These are phyloP conservation scores for Sphyrna mokarran DNA, from an alignment of 2,113 vertebrate genomes.

Conservation along the genomic window DNA sequence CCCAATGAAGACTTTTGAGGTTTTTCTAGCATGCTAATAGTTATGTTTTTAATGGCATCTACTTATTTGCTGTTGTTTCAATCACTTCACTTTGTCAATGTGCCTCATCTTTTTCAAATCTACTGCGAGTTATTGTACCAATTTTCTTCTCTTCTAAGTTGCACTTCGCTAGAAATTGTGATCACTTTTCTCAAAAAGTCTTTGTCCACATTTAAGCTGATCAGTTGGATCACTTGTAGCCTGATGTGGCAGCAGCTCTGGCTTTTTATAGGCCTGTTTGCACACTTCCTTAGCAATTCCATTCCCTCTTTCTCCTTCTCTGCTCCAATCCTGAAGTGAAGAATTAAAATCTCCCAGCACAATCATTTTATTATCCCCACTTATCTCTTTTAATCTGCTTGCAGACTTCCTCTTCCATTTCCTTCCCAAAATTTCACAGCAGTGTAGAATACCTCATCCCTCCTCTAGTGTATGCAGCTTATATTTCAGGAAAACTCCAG, in stretches of 20 bases:
- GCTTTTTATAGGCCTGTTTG: neutral
- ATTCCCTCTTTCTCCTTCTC: neutral
- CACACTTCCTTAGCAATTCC: neutral
- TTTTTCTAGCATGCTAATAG: neutral
- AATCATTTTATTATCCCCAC: neutral
- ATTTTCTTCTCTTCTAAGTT: neutral
- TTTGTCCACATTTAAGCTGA: neutral
- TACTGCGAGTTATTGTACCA: neutral
- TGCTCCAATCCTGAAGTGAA: neutral
- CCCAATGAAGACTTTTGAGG: neutral
- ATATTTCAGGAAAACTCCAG: neutral
- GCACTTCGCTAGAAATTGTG: neutral
- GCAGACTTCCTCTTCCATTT: neutral
- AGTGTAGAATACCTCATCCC: neutral
- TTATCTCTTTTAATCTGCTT: neutral
- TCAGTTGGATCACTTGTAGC: neutral
- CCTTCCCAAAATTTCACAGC: neutral
- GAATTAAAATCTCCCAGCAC: slow-evolving; percentile 7
- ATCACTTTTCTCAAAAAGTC: neutral
- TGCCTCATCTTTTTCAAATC: neutral
- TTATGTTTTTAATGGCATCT: neutral
- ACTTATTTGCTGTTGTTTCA: neutral
- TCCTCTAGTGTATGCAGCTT: neutral
- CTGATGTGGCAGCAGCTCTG: neutral
- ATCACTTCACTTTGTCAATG: neutral